Evolutionary conservation across 2,797 vertebrate genomes (phyloP), one percentile per base, ranked within the genome.

Genomic region (Sebastiscus albofasciatus): DNA sequence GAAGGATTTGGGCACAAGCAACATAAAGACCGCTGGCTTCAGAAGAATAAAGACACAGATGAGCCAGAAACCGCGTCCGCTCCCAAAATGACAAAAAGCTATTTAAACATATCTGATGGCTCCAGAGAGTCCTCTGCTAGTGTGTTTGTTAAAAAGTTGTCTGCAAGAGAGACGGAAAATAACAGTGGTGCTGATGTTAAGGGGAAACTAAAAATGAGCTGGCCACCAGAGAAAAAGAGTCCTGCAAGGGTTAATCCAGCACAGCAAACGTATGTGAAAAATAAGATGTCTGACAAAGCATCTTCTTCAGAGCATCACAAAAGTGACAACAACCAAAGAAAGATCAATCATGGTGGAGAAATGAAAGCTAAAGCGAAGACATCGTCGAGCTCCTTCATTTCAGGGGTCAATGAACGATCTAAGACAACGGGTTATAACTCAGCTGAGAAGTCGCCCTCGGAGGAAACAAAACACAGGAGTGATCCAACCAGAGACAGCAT

Each of bases 1-100:
- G 95, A 96, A 80, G 96, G 95, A 64, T 96, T 96, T 82, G 95
- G 95, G 2, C 93, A 90, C 86, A 93, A 71, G 74, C 95, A 95
- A 76, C 95, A 95, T 79, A 96, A 96, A 93, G 93, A 96, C 80
- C 94, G 29, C 33, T 96, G 95, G 95, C 85, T 96, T 84, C 80
- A 77, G 72, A 96, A 94, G 85, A 79, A 76, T 27, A 77, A 80
- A 76, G 82, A 14, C 16, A 66, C 6, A 20, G 86, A 94, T 72
- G 92, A 94, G 46, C 76, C 87, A 11, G 88, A 93, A 42, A 34
- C 52, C 11, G 84, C 58, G 18, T 42, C 74, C 24, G 67, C 27
- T 24, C 36, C 68, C 29, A 88, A 86, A 83, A 52, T 27, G 6
- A 69, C 34, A 27, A 92, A 90, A 83, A 46, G 60, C 52, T 71